A percentile compares a stretch with the other conserved stretches of the same genome.
phyloP scores from a whole-genome alignment of 2,797 vertebrate genomes.

The Pitangus sulphuratus region DNA sequence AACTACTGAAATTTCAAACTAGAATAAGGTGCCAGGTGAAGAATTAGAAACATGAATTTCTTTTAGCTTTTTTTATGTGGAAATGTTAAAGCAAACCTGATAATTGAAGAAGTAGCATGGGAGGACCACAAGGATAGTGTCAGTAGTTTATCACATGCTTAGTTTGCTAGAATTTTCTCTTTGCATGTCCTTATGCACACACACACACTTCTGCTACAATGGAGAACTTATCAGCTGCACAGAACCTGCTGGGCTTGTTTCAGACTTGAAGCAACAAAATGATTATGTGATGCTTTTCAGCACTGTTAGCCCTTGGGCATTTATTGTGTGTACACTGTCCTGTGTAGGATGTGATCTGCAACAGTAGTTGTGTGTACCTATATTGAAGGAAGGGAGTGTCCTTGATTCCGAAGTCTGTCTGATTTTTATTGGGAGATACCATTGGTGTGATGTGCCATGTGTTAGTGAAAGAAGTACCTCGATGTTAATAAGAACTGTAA shows the following conservation, averaged over 20 bases:
- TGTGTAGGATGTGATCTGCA: neutral
- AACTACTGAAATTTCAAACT: neutral
- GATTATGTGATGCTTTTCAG: neutral
- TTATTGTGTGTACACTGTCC: neutral
- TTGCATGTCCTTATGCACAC: neutral
- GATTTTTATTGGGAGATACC: neutral
- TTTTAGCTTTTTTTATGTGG: neutral
- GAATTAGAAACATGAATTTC: neutral
- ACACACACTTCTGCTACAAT: neutral
- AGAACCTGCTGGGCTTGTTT: neutral
- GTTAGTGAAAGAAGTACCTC: neutral
- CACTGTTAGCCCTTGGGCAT: neutral
- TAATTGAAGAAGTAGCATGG: neutral
- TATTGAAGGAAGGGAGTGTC: neutral
- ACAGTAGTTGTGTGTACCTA: neutral
- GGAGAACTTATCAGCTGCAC: neutral
- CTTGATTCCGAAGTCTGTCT: neutral
- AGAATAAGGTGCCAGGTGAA: neutral
- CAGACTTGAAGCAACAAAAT: neutral
- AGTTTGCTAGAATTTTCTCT: neutral
- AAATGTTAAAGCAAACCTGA: neutral
- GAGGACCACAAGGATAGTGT: neutral
- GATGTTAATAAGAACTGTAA: neutral
- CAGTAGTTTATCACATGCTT: neutral
- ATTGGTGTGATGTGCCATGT: neutral